Evolutionary conservation across 1,140 invertebrate genomes (phyloP), one percentile per base, ranked within the genome.

Genomic region (Calephelis nemesis): DNA sequence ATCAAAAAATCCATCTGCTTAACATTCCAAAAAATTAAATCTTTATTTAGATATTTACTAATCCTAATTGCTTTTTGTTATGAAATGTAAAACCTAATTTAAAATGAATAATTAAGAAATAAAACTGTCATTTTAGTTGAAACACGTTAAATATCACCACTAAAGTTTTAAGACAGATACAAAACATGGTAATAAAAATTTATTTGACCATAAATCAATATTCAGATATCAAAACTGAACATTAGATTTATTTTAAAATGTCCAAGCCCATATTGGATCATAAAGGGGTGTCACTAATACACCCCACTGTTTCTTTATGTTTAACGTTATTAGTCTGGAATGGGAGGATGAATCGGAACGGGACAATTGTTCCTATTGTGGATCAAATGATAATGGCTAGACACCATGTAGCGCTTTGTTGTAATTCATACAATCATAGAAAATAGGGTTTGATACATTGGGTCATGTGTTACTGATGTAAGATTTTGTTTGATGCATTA

Each of bases 301-400:
- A 76, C 85, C 87, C 87, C 72, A 82, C 82, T 85, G 87, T 81
- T 87, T 82, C 85, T 89, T 89, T 89, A 87, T 87, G 78, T 84
- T 82, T 86, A 79, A 81, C 79, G 78, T 82, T 85, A 88, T 87
- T 85, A 79, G 83, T 70, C 72, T 80, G 70, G 79, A 87, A 86
- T 87, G 81, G 81, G 77, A 71, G 77, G 74, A 76, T 84, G 80
- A 78, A 85, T 84, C 76, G 77, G 68, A 84, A 84, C 75, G 77
- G 70, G 52, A 58, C 52, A 58, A 79, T 79, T 74, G 77, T 75
- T 76, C 75, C 75, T 74, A 82, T 83, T 85, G 78, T 86, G 71
- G 79, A 77, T 79, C 84, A 83, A 89, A 89, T 85, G 85, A 83
- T 83, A 83, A 86, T 84, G 76, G 76, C 71, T 67, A 75, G 83